A percentile compares a stretch with the other conserved stretches of the same genome.
Conservation (phyloP, 2,113 vertebrate genomes). For the Nyctereutes procyonoides region DNA sequence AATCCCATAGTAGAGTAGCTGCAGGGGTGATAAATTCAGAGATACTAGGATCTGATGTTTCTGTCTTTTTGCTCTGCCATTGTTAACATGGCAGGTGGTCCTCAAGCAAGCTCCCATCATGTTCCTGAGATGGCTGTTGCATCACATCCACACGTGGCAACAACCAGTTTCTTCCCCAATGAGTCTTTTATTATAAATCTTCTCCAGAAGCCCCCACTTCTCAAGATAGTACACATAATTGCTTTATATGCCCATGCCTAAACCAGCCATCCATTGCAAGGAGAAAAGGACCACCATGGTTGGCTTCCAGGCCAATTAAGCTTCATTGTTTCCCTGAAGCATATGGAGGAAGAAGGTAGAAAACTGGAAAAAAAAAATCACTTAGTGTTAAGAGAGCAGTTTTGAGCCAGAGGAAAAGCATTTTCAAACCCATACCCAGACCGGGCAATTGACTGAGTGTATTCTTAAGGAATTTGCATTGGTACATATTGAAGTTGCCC, state of each 20-base stretch:
- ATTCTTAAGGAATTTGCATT: not conserved
- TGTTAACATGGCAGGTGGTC: not conserved
- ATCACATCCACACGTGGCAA: accelerated
- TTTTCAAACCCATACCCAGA: not conserved
- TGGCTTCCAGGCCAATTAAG: not conserved
- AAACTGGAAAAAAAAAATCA: not conserved
- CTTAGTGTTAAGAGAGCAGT: not conserved
- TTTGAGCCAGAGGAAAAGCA: not conserved
- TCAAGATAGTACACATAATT: not conserved
- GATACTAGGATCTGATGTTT: not conserved
- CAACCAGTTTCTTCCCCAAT: not conserved
- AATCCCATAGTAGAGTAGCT: not conserved
- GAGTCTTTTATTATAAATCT: not conserved
- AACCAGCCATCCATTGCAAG: not conserved
- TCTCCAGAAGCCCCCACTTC: not conserved
- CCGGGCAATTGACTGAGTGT: not conserved
- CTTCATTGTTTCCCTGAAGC: not conserved
- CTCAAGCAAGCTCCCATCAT: not conserved
- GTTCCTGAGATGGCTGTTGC: not conserved
- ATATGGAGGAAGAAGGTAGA: not conserved
- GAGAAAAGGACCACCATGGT: not conserved
- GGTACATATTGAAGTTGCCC: not conserved
- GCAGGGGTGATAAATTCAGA: too few relatives aligned
- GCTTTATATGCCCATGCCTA: not conserved
- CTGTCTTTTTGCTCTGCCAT: not conserved